phyloP scores from a whole-genome alignment of 2,113 vertebrate genomes.

The Laticauda colubrina region DNA sequence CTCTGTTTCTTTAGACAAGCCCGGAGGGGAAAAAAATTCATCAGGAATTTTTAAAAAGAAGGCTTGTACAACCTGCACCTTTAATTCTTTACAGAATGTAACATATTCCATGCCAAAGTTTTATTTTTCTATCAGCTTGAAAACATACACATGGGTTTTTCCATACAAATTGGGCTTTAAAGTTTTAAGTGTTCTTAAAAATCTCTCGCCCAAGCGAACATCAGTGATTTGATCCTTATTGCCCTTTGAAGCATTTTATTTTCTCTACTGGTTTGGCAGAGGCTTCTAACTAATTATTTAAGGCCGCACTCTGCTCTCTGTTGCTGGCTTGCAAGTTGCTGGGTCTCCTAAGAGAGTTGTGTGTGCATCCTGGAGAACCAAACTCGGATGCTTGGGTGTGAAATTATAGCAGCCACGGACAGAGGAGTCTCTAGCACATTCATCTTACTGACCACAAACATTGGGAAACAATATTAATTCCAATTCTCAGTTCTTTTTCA shows the following conservation, averaged over 20 bases:
- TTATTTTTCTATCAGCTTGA: not conserved
- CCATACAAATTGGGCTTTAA: slow-evolving; percentile 33
- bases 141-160: not conserved
- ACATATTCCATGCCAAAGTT: not conserved
- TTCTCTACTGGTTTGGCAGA: slow-evolving; percentile 47
- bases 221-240: slow-evolving; percentile 57
- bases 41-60: not conserved
- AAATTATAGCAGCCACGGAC: slow-evolving; percentile 58
- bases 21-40: too few relatives aligned
- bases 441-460: slow-evolving; percentile 66
- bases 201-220: slow-evolving; percentile 45
- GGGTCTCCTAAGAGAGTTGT: slow-evolving; percentile 50
- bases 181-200: slow-evolving; percentile 30
- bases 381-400: slow-evolving; percentile 51
- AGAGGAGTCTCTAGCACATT: slow-evolving; percentile 61
- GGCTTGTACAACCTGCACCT: not conserved
- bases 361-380: slow-evolving; percentile 44
- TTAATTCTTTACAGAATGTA: not conserved
- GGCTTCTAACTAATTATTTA: slow-evolving; percentile 68
- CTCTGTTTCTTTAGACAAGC: not conserved
- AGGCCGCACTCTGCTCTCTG: slow-evolving; percentile 63
- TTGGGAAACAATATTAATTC: slow-evolving; percentile 23
- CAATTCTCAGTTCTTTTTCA: slow-evolving; percentile 4
- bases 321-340: slow-evolving; percentile 49
- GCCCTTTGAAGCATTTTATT: slow-evolving; percentile 57